Evolutionary conservation across 23 tunicate species (phyloP), one percentile per base, ranked within the genome.

Genomic region (Halocynthia aurantium): DNA sequence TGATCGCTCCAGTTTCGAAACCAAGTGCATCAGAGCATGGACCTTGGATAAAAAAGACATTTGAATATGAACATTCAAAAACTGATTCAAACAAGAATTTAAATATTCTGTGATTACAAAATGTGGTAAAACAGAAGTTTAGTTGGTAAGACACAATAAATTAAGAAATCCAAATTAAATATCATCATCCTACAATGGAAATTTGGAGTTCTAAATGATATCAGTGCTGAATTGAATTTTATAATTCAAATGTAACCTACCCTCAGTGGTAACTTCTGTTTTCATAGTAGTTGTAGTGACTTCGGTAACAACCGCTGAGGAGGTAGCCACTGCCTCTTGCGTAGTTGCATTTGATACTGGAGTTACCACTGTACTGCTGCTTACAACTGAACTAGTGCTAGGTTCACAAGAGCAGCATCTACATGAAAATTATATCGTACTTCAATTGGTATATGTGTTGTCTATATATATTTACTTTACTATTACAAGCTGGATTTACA

Each of bases 1-100:
- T 62, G 58, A 91, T 91, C 6, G 64, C 76, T 7, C 97, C 91
- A 5, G 91, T 81, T 66, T 85, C 84, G 83, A 91, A 77, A 52
- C 97, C 97, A 19, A 91, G 64, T 7, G 76, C 87, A 22, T 61
- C 62, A 20, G 40, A 72, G 56, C 97, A 91, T 8, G 63, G 50
- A 15, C 76, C 94, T 87, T 67, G 21, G 61, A 9, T 40, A 7
- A 73, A 62, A 56, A 52, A 31, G 44, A 31, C 44, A 31, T 31
- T 31, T 31, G 44, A 31, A 31, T 31, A 31, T 1, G 4, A 31
- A 31, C 44, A 31, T 1, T 31, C 44, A 31, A 31, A 31, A 31
- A 31, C 1, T 0, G 1, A 31, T 31, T 31, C 44, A 31, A 31
- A 4, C 44, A 31, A 31, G 44, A 31, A 31, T 31, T 31, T 31